Evolutionary conservation across 2,888 invertebrate genomes (phyloP).

Genomic region (Carabus problematicus): DNA sequence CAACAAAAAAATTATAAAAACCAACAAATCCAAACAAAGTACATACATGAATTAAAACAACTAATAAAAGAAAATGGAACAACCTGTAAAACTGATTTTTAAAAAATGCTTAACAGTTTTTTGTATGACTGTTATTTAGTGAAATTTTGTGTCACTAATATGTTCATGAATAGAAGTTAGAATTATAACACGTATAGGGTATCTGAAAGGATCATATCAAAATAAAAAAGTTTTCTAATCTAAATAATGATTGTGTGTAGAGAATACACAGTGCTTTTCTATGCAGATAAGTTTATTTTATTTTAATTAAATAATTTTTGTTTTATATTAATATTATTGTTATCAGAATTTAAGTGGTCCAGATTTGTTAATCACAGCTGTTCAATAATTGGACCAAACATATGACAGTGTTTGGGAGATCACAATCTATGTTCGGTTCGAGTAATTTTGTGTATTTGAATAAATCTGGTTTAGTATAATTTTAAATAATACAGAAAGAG

Average conservation of each 20-base stretch:
- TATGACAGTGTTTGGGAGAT: too few relatives aligned
- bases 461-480: too few relatives aligned
- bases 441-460: too few relatives aligned
- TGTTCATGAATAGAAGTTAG: neutral
- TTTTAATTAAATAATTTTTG: too few relatives aligned
- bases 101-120: neutral
- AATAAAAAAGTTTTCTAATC: slow-evolving; percentile 9
- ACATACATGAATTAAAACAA: slow-evolving; percentile 17
- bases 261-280: slow-evolving; percentile 1
- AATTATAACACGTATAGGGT: neutral
- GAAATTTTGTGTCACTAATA: neutral
- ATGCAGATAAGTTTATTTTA: neutral
- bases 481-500: too few relatives aligned
- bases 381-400: too few relatives aligned
- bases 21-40: slow-evolving; percentile 2
- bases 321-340: too few relatives aligned
- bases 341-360: too few relatives aligned
- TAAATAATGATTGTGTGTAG: neutral
- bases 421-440: too few relatives aligned
- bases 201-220: slow-evolving; percentile 2
- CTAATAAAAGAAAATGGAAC: neutral
- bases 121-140: neutral
- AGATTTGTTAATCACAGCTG: too few relatives aligned
- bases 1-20: slow-evolving; percentile 24
- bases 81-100: neutral